These are phyloP conservation scores for Diprion similis DNA, from an alignment of 1,140 invertebrate genomes.

Conservation along the genomic window DNA sequence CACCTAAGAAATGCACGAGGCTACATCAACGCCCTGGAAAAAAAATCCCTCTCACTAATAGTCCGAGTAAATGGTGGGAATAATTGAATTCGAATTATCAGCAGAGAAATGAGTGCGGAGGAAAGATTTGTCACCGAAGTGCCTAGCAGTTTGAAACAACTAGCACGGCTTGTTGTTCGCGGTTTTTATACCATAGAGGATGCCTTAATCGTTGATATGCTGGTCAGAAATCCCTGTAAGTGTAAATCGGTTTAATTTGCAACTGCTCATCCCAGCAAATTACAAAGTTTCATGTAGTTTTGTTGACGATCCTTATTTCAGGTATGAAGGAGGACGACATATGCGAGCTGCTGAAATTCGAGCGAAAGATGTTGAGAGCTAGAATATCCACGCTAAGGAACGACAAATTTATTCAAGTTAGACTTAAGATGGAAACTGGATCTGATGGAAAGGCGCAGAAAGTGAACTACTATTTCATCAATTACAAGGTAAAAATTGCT, in stretches of 20 bases:
- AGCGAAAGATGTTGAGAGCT: constrained; percentile 91
- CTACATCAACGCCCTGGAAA: no score
- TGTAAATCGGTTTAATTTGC: constrained; percentile 24
- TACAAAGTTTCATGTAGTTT: no score
- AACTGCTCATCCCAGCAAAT: no score
- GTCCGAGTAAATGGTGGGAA: constrained; percentile 6
- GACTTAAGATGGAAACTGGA: constrained; percentile 94
- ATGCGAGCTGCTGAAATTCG: constrained; percentile 91
- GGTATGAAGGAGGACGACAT: constrained; percentile 98
- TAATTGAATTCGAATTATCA: background rate
- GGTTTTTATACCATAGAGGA: constrained; percentile 95
- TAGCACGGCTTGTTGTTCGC: constrained; percentile 87
- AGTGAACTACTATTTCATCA: constrained; percentile 98
- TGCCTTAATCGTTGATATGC: constrained; percentile 92
- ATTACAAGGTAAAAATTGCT: constrained; percentile 77
- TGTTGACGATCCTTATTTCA: constrained; percentile 36
- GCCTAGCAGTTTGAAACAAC: constrained; percentile 87
- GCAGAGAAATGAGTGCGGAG: constrained; percentile 47
- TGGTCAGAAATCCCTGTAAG: constrained; percentile 91
- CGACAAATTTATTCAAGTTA: constrained; percentile 94
- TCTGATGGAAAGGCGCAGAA: constrained; percentile 94
- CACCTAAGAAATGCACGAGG: no score
- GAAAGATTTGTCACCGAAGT: constrained; percentile 78
- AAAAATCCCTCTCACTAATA: no score
- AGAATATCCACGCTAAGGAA: constrained; percentile 85